phyloP scores from a whole-genome alignment of 2,113 vertebrate species.

The Erpornis zantholeuca region DNA sequence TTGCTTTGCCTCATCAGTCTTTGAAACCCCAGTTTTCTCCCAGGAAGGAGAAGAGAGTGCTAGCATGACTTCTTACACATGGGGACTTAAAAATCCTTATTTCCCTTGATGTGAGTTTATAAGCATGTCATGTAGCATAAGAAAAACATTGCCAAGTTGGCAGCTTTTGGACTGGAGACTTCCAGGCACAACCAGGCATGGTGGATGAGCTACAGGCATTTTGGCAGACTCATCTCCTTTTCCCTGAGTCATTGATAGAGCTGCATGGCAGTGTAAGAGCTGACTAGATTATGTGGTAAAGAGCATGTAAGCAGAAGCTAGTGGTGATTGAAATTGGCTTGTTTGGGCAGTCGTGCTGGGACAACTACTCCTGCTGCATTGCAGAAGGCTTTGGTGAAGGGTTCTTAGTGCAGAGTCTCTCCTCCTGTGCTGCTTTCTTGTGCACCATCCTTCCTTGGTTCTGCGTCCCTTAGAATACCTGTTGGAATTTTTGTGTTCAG shows the following conservation, averaged over 20 bases:
- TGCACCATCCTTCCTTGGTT: accelerated
- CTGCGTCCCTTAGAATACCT: neutral
- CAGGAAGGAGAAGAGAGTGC: neutral
- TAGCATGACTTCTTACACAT: neutral
- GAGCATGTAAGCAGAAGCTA: neutral
- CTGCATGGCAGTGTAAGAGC: neutral
- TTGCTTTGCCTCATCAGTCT: neutral
- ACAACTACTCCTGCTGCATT: neutral
- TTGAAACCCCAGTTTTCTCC: no score
- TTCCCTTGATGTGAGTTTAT: neutral
- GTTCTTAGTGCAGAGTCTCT: neutral
- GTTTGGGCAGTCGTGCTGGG: neutral
- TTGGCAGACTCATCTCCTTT: neutral
- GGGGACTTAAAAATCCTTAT: neutral
- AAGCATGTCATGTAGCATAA: neutral
- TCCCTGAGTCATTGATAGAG: neutral
- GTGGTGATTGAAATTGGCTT: neutral
- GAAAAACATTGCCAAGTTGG: neutral
- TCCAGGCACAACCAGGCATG: neutral
- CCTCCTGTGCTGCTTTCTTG: neutral
- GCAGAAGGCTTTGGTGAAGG: neutral
- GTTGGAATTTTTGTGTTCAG: neutral
- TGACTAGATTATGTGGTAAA: neutral
- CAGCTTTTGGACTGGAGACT: neutral
- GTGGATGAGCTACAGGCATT: neutral